Conservation (phyloP, 2,888 invertebrate genomes). For the Leptopilina syphax region DNA sequence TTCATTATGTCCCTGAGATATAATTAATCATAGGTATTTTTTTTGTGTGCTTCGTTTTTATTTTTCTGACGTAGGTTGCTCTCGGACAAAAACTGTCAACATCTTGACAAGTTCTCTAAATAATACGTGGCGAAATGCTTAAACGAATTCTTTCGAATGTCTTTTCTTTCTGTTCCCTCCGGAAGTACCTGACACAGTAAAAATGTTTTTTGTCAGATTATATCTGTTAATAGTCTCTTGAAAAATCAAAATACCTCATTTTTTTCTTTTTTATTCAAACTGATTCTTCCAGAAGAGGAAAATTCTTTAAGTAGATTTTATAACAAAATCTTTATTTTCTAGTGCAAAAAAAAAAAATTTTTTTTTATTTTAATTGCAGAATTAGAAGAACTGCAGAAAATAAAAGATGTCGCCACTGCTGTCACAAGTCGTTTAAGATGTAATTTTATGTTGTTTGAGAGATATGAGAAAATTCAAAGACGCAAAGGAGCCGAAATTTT, state of each 20-base stretch:
- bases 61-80: neutral
- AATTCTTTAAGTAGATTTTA: too few species aligned
- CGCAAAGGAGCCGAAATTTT: slow-evolving; percentile 21
- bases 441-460: neutral
- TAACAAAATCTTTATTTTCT: too few species aligned
- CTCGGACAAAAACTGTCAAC: slow-evolving; percentile 1
- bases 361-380: neutral
- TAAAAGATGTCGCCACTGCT: slow-evolving; percentile 5
- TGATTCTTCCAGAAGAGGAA: too few species aligned
- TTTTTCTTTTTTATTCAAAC: neutral
- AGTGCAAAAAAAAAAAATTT: neutral
- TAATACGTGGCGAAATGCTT: slow-evolving; percentile 11
- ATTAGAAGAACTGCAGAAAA: neutral
- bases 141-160: slow-evolving; percentile 1
- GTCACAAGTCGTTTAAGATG: slow-evolving; percentile 15
- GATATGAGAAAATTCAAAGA: slow-evolving; percentile 27
- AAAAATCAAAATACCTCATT: slow-evolving; percentile 8
- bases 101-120: slow-evolving; percentile 6
- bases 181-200: neutral
- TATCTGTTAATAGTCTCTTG: neutral
- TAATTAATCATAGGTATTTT: slow-evolving; percentile 33
- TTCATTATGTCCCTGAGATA: neutral
- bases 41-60: neutral
- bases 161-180: neutral
- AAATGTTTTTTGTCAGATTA: neutral